Evolutionary conservation across 2,888 invertebrate genomes (phyloP), one percentile per base, ranked within the genome.

Genomic region (Apodemia duryi): DNA sequence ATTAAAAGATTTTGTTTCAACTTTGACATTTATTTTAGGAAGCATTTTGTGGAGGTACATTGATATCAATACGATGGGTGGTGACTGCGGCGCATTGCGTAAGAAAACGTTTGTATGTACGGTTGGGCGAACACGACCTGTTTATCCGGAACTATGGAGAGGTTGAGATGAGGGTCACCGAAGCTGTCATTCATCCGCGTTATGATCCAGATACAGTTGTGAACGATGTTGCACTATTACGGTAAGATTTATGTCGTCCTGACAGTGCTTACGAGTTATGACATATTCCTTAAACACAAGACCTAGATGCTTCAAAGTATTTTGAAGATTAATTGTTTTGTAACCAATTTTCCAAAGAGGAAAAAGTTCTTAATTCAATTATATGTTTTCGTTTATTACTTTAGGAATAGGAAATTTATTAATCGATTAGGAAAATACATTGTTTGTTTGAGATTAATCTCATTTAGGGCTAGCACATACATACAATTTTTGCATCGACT

Each of bases 131-230:
- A 75, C 96, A 98, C 80, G 96, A 98, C 86, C 91, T 97, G 62
- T 93, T 94, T 69, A 88, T 93, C 63, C 92, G 93, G 67, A 97
- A 97, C 78, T 95, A 94, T 10, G 94, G 95, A 0, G 98, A 98
- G 83, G 80, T 95, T 69, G 96, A 96, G 82, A 93, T 97, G 85
- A 93, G 94, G 75, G 95, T 96, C 68, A 93, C 94, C 10, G 94
- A 95, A 72, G 95, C 95, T 64, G 95, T 95, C 74, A 94, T 95
- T 54, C 98, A 98, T 87, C 97, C 97, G 0, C 93, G 94, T 68
- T 98, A 97, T 83, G 96, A 98, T 82, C 95, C 95, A 64, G 95
- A 96, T 71, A 98, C 97, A 0, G 97, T 98, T 49, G 96, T 98
- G 82, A 98, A 98, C 81, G 98, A 98, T 81, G 96, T 98, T 63